A percentile compares a stretch with the other conserved stretches of the same genome.
Evolutionary conservation across 2,888 invertebrate species (phyloP).

Genomic region (Piscicola geometra): DNA sequence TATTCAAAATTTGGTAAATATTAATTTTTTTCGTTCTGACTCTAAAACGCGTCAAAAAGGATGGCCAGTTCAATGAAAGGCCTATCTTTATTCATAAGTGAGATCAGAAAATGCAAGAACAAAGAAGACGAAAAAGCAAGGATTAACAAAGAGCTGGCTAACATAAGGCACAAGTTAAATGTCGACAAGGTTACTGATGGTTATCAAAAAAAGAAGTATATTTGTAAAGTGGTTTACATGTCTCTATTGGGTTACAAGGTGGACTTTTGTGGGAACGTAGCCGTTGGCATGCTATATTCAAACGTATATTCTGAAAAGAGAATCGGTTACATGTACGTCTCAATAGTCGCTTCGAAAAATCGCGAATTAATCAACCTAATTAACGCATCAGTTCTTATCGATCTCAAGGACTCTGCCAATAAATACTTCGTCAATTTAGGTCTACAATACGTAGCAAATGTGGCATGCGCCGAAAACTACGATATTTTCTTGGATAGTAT

Average conservation of each 20-base stretch:
- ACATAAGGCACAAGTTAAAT: slow-evolving; percentile 98
- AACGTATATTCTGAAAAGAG: slow-evolving; percentile 99
- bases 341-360: slow-evolving; percentile 96
- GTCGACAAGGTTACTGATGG: slow-evolving; percentile 96
- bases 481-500: background rate
- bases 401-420: slow-evolving; percentile 77
- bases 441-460: slow-evolving; percentile 97
- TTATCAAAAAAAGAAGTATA: slow-evolving; percentile 99
- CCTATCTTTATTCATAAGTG: background rate
- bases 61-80: no score
- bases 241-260: slow-evolving; percentile 99
- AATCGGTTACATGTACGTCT: slow-evolving; percentile 98
- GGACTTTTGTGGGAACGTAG: slow-evolving; percentile 99
- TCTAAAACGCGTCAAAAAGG: no score
- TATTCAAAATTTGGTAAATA: no score
- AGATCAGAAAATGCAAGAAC: slow-evolving; percentile 67
- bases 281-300: slow-evolving; percentile 95
- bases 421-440: slow-evolving; percentile 97
- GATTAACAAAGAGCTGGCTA: slow-evolving; percentile 98
- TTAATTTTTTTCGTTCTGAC: no score
- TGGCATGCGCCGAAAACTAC: slow-evolving; percentile 99
- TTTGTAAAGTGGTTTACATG: slow-evolving; percentile 97
- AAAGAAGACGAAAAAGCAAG: slow-evolving; percentile 99
- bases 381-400: slow-evolving; percentile 98
- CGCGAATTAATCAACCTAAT: slow-evolving; percentile 98